Evolutionary conservation across 2,797 vertebrate species (phyloP), one percentile per base, ranked within the genome.

Genomic region (Scyliorhinus canicula): DNA sequence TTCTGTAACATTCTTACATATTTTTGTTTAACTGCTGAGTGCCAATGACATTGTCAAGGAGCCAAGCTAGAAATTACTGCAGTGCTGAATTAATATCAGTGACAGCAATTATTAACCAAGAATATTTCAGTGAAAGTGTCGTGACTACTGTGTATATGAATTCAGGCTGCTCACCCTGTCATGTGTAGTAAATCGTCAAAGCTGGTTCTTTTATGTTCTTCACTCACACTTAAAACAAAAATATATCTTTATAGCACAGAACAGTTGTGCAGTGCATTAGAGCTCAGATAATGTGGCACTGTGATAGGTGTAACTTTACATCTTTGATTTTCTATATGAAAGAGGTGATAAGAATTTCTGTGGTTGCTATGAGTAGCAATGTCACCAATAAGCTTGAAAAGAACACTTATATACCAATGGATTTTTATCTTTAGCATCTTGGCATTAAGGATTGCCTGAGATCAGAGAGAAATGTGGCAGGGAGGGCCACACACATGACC

Each of bases 81-180:
- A 71, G 93, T n/a, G 67, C 93, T 94, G 93, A 94, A 69, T 69
- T 52, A 71, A 74, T 94, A 71, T 94, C 93, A 94, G 93, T 94
- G 67, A 52, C 44, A 94, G 47, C 67, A 93, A 50, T 93, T 93
- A 93, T 50, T 93, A 94, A 94, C 47, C 93, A 35, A 52, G 47
- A 26, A 52, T 71, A 94, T 94, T 94, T 94, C 93, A 94, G 47
- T 69, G 65, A 26, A 71, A 74, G 50, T 94, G 93, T 94, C 65
- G 69, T 94, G 65, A 52, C 67, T 50, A 69, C 93, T 94, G 93
- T 52, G 26, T 52, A 74, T 71, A 52, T 52, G 67, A 52, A 71
- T 94, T 94, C 67, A 74, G 65, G 47, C 47, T 71, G 65, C 4
- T 69, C 93, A 55, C 67, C 26, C 67, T 69, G 93, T 90, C 86